Evolutionary conservation across 2,888 invertebrate genomes (phyloP).

Genomic region (Ormyrus nitidulus): DNA sequence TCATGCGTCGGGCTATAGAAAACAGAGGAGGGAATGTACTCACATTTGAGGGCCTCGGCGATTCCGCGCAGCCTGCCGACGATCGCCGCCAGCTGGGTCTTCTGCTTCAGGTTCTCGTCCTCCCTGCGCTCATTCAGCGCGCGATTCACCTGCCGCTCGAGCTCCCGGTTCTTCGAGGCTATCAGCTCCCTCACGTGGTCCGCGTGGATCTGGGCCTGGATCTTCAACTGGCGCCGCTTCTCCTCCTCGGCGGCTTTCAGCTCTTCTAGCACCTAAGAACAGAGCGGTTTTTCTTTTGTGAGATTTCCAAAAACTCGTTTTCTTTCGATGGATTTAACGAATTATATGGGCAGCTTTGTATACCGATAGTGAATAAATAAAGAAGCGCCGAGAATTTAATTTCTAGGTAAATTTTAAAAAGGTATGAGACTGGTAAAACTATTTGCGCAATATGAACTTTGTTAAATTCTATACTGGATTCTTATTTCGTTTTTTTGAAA

Average conservation of each 20-base stretch:
- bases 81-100: conserved; percentile 84
- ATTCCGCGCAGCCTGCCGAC: conserved; percentile 86
- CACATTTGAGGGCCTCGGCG: conserved; percentile 85
- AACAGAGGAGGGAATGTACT: conserved; percentile 61
- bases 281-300: neutral
- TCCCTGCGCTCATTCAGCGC: conserved; percentile 83
- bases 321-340: neutral
- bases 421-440: too few species aligned
- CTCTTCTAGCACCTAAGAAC: conserved; percentile 79
- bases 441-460: too few species aligned
- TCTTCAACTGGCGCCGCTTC: conserved; percentile 86
- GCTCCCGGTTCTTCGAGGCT: conserved; percentile 78
- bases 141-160: conserved; percentile 76
- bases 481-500: neutral
- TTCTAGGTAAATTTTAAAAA: too few species aligned
- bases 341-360: too few species aligned
- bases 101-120: conserved; percentile 82
- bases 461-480: too few species aligned
- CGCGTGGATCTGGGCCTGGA: conserved; percentile 90
- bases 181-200: conserved; percentile 88
- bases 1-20: neutral
- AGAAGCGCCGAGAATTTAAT: too few species aligned
- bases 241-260: conserved; percentile 81
- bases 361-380: too few species aligned
- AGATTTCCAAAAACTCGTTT: neutral